Evolutionary conservation across 2,888 invertebrate genomes (phyloP), one percentile per base, ranked within the genome.

Genomic region (Drosophila heteroneura): DNA sequence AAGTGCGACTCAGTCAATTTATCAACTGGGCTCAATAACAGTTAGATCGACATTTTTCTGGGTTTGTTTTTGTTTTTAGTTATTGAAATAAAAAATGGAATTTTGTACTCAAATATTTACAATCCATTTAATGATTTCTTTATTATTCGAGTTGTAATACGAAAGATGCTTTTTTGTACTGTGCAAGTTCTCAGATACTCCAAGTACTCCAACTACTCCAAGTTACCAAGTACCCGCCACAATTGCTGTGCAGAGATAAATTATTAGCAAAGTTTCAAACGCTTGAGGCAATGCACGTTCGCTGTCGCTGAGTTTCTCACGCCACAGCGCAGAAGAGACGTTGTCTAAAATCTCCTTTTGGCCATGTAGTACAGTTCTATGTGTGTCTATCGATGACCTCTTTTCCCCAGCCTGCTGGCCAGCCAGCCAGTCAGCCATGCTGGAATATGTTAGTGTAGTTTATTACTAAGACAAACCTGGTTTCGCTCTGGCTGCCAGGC

Each of bases 221-320:
- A 35, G 60, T 53, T 53, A 39, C 51, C 61, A 54, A 59, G 35
- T 56, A 41, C 47, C 37, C 16, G 53, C 66, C 73, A 71, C 69
- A 78, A 71, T 77, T 76, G 77, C 74, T 63, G 61, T 68, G 76
- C 74, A 69, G 80, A 75, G 78, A 90, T 90, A 87, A 87, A 88
- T 90, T 85, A 83, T 70, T 76, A 83, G 82, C 78, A 62, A 69
- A 66, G 74, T 64, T 85, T 89, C 56, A 64, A 70, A 75, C 82
- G 91, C 91, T 79, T 81, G 75, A 70, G 83, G 88, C 87, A 52
- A 77, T 90, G 90, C 88, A 88, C 88, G 88, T 86, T 88, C 79
- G 44, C 44, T 79, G 85, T 78, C 76, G 75, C 72, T 59, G 68
- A 78, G 78, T 90, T 87, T 87, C 87, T 90, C 87, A 87, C 87